Base-by-base conservation (phyloP, 2,888 invertebrate species). In the Loripinus fragilis region DNA sequence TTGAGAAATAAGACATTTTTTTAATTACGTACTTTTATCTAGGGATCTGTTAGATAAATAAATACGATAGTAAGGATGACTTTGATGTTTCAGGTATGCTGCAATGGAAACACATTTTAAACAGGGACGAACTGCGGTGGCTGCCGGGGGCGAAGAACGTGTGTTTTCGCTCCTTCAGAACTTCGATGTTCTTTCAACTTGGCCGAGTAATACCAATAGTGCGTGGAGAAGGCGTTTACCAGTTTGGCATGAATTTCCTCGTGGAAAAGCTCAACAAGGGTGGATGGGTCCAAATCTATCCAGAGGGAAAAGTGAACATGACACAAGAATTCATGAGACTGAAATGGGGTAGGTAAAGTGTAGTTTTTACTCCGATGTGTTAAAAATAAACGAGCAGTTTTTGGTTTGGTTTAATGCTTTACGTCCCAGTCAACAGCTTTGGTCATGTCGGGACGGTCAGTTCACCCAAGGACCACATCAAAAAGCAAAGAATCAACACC, bases 101-200 rank as follows among this genome's bases (percentile, higher is more conserved):
- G 96, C 97, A 75, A 50, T 83, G 83, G 83, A 65, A 73, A 50
- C 72, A 73, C n/a, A 12, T 83, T n/a, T 48, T 70, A 25, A 72
- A 80, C 28, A 45, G 70, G 38, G 15, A 65, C 1, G 23, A 52
- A 5, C 96, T 97, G 95, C 95, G 99, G 89, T 99, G 99, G 98
- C 96, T 97, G 71, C 95, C 98, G 88, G 97, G 98, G 41, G 99
- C 99, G 82, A 97, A 98, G 93, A 98, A 99, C 94, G 98, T 99
- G 93, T 98, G 98, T 94, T 99, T 98, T 94, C 97, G 97, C 15
- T 97, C 96, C 92, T 95, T 95, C 87, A 95, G 96, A 93, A 97
- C 97, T 94, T 95, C 97, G 69, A 95, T 96, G 91, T 97, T 99
- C 95, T 99, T 99, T 94, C 96, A 97, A 95, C 95, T 97, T 84